phyloP scores from a whole-genome alignment of 2,888 invertebrate species.

The Ectemnius cavifrons region DNA sequence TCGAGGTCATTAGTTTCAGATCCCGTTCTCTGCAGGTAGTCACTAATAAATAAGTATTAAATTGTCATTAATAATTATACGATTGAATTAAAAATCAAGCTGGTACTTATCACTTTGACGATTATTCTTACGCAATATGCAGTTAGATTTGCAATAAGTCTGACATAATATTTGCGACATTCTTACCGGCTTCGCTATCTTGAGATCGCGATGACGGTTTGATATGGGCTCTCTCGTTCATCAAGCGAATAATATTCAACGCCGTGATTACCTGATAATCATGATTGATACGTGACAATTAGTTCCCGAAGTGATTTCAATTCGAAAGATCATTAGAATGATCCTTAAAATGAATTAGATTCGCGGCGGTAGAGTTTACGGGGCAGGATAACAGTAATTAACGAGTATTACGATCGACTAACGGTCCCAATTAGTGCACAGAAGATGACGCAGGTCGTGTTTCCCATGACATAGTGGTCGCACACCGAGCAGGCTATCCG shows the following conservation, averaged over 20 bases:
- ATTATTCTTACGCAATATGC: too few species aligned
- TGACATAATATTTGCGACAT: too few species aligned
- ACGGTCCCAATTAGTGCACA: constrained; percentile 75
- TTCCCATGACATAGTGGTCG: constrained; percentile 71
- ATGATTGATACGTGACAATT: not conserved
- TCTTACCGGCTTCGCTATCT: constrained; percentile 58
- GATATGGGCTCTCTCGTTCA: constrained; percentile 64
- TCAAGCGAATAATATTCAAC: constrained; percentile 69
- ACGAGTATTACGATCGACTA: constrained; percentile 68
- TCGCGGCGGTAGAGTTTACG: not conserved
- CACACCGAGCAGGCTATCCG: constrained; percentile 70
- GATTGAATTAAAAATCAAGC: too few species aligned
- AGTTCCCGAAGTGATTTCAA: not conserved
- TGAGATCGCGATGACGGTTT: constrained; percentile 51
- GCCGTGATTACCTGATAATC: constrained; percentile 69
- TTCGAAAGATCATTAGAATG: not conserved
- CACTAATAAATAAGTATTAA: constrained; percentile 53
- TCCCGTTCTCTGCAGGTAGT: constrained; percentile 71
- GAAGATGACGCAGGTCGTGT: constrained; percentile 69
- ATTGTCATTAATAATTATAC: too few species aligned
- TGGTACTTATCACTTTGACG: too few species aligned
- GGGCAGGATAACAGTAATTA: constrained; percentile 31
- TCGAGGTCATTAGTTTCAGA: constrained; percentile 74
- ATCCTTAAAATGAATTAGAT: not conserved
- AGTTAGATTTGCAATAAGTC: too few species aligned